Evolutionary conservation across 2,113 vertebrate species (phyloP), one percentile per base, ranked within the genome.

Genomic region (Phylloscopus trochilus): DNA sequence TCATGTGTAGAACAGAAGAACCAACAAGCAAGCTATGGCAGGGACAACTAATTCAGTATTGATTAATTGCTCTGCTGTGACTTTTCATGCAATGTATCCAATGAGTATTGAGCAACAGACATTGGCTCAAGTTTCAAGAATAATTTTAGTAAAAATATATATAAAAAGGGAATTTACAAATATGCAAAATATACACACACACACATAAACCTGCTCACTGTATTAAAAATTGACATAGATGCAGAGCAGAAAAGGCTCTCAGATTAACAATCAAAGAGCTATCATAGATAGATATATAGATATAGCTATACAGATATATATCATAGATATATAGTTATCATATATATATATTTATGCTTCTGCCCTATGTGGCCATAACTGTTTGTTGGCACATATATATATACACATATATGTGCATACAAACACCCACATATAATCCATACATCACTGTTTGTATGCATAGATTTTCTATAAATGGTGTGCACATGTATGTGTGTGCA

Each of bases 401-500:
- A 30, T 14, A 15, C 30, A 15, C 8, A 70, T 10, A 20, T 11
- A 14, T 2, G 26, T 6, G 5, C 6, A 55, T 18, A 22, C 1
- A 78, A 41, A 89, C 6, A 9, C 12, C 24, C 10, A 37, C 2
- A 19, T 6, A 39, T 33, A 30, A 30, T 21, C 2, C 10, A 20
- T 60, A 37, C 3, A 15, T 2, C 4, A 64, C 14, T 62, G 19
- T 33, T 26, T 74, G 7, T 35, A 37, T 33, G 10, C 8, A 49
- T 30, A 86, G 28, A n/a, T 53, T 79, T 76, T 44, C 9, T n/a
- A 10, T 22, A 83, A 46, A 83, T 5, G 3, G 35, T 53, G 2
- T 26, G 5, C 33, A 6, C 22, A 24, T 43, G 1, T 28, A 15
- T 53, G 1, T 53, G 5, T n/a, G 10, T 21, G 14, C 5, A 28